Conservation (phyloP, 2,113 vertebrate genomes). For the Rhea pennata region DNA sequence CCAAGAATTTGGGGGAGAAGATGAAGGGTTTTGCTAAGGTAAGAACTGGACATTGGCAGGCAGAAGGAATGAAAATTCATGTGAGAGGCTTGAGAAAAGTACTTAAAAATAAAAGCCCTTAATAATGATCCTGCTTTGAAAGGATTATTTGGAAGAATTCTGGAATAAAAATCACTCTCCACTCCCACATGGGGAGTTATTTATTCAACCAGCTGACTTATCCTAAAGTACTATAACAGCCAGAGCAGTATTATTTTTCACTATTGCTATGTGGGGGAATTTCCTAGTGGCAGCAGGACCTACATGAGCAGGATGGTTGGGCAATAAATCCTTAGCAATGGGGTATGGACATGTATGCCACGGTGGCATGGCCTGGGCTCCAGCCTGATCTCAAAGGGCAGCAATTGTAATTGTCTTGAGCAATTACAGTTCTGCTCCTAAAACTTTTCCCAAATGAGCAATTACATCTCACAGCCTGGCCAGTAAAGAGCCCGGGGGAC, state of each 20-base stretch:
- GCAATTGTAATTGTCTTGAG: fast-evolving
- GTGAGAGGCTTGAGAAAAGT: neutral
- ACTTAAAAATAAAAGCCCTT: neutral
- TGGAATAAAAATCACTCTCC: neutral
- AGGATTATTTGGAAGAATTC: neutral
- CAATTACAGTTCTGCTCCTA: neutral
- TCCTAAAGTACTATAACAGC: neutral
- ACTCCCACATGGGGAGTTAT: neutral
- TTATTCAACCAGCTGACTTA: neutral
- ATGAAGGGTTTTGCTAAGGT: neutral
- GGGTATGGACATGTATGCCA: neutral
- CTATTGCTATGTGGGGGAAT: neutral
- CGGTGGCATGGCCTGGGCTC: neutral
- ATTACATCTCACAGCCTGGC: neutral
- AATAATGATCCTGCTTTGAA: neutral
- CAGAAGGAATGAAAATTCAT: neutral
- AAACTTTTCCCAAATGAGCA: neutral
- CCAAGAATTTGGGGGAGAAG: neutral
- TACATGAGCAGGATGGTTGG: neutral
- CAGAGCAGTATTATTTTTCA: neutral
- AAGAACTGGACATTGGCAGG: neutral
- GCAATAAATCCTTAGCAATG: neutral
- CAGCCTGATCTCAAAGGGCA: neutral
- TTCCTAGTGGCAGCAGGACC: neutral
- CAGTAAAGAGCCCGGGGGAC: neutral